Evolutionary conservation across 1,140 invertebrate genomes (phyloP).

Genomic region (Listronotus bonariensis): DNA sequence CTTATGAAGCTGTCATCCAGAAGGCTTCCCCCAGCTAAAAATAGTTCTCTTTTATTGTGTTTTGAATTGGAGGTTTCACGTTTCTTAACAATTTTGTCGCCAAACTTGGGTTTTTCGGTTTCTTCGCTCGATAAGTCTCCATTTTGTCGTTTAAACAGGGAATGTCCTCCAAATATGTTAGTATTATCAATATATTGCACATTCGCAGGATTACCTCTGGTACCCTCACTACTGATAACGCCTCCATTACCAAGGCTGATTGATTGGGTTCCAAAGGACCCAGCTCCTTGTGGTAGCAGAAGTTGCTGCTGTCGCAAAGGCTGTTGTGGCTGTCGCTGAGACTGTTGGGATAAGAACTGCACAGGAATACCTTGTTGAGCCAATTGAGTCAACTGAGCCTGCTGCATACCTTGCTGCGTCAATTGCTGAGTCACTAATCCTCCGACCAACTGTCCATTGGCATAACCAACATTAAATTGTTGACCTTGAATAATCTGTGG

Average conservation of each 20-base stretch:
- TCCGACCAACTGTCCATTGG: conserved; percentile 66
- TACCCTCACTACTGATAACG: conserved; percentile 33
- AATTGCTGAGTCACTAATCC: conserved; percentile 63
- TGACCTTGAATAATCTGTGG: conserved; percentile 59
- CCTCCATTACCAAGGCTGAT: conserved; percentile 27
- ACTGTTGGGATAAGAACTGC: conserved; percentile 25
- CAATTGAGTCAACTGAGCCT: conserved; percentile 32
- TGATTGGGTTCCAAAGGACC: conserved; percentile 33
- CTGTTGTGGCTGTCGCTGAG: conserved; percentile 6
- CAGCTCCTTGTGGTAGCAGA: conserved; percentile 30
- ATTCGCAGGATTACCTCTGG: conserved; percentile 53
- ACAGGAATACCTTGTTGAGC: conserved; percentile 27
- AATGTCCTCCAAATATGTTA: conserved; percentile 52
- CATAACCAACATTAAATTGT: conserved; percentile 60
- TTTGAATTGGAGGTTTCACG: conserved; percentile 53
- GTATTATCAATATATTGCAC: conserved; percentile 62
- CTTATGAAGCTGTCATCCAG: conserved; percentile 65
- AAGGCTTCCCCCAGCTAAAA: conserved; percentile 66
- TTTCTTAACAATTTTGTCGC: conserved; percentile 58
- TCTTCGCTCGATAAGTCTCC: conserved; percentile 29
- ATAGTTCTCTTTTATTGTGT: conserved; percentile 66
- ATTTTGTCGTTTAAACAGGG: conserved; percentile 62
- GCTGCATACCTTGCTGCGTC: conserved; percentile 14
- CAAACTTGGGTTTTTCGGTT: conserved; percentile 40
- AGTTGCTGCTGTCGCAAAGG: background rate